Base-by-base conservation (phyloP, 2,888 invertebrate species). In the Eulithis prunata region DNA sequence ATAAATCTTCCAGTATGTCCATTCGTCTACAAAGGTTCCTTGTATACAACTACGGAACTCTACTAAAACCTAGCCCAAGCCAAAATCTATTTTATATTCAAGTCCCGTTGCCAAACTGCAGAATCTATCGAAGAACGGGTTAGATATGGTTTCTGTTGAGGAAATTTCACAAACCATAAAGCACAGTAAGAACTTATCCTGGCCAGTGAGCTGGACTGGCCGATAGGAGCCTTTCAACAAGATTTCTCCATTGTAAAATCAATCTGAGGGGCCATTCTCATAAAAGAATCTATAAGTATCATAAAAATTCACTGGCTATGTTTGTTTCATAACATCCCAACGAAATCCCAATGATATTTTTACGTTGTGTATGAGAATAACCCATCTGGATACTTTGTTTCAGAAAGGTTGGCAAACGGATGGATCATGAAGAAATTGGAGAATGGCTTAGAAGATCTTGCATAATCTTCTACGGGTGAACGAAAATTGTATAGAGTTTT, bases 131-230 rank as follows among this genome's bases (percentile, higher is more conserved):
- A 61, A 63, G 49, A 54, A 36, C 49, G 46, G 12, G 28, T 41
- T 58, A 73, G 72, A 73, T 74, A 68, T 61, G 68, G 66, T 71
- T 68, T 71, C 64, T 75, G 73, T 75, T 76, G 76, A 72, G 75
- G 62, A 72, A 74, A 77, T 78, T 78, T 78, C 70, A 78, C 78
- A 77, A 75, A 76, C 75, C 78, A 77, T 77, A 76, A 76, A 77
- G 68, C 74, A 73, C 64, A 49, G 61, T 63, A 54, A 64, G 61
- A 70, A 73, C 71, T 74, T 71, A 71, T 58, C 62, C 60, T 59
- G 62, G 57, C 69, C 76, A 76, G 62, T 75, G 73, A 72, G 56
- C 72, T 66, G 74, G 56, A 69, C 67, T 5, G 28, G 32, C 65
- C 32, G 74, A 74, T 74, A 74, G 57, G 56, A 63, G 54, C 55